Evolutionary conservation across 2,113 vertebrate species (phyloP), one percentile per base, ranked within the genome.

Genomic region (Ranitomeya imitator): DNA sequence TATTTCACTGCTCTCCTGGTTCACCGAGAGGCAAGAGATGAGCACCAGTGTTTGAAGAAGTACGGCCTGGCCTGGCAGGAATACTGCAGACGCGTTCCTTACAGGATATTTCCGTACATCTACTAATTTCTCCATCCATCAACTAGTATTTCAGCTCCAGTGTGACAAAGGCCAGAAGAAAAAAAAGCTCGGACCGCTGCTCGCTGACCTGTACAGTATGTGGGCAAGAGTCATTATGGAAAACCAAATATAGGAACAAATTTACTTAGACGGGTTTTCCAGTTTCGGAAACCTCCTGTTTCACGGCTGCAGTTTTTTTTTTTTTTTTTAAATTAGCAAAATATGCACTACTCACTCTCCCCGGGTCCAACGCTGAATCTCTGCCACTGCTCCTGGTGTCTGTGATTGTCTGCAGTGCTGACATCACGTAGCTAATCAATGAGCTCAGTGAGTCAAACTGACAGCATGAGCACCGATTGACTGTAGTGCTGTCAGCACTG

Each of bases 101-200:
- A 97, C 92, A 95, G 97, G 83, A 97, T 98, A 90, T 89, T 98
- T 83, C 97, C 97, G 1, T 97, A 96, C 7, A 19, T 98, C 77
- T 98, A 98, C 94, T 98, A 92, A 97, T 18, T 23, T 31, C 26
- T 23, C n/a, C 23, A 18, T 52, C 85, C 4, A n/a, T 14, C 15
- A 52, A 15, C 51, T 57, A n/a, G 1, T 51, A 52, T 23, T 23
- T 16, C 1, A 23, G 19, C 76, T 78, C 0, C 45, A 79, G n/a
- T 80, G 55, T 52, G 21, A 10, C 55, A 79, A 57, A 23, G 6
- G 7, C 6, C 23, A 26, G 23, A 31, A n/a, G n/a, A 31, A 79
- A 54, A 59, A 79, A 12, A 74, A 13, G 21, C 26, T 11, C 18
- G 2, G 73, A 76, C 73, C 51, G 16, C 52, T 55, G 8, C 21